Base-by-base conservation (phyloP, 2,888 invertebrate species). In the Nezara viridula region DNA sequence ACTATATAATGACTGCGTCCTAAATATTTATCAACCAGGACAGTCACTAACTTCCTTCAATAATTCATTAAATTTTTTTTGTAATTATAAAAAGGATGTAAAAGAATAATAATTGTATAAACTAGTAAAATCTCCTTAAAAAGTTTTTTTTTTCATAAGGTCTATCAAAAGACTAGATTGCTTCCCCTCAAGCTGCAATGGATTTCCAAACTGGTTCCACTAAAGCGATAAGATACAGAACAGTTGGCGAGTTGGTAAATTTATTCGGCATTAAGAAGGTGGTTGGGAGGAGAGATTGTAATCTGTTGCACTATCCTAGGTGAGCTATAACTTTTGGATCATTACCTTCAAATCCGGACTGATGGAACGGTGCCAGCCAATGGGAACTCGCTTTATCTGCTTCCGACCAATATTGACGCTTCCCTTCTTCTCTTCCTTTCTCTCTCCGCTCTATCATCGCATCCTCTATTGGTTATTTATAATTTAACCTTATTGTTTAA, bases 281-380 rank as follows among this genome's bases (percentile, higher is more conserved):
- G 32, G 81, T 44, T 27, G 4, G 60, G 60, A 24, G 66, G 32
- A 19, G 60, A 77, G 81, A 81, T 81, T n/a, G 44, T 81, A 81
- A 81, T 81, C 81, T 81, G 81, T 81, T 81, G 81, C 81, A 81
- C 81, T 81, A 81, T 81, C 81, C 81, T 81, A 81, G 81, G 44
- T n/a, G n/a, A 44, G 81, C 81, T 16, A 81, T 81, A 44, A 81
- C 44, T 81, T 47, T 40, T 81, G 81, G 81, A 24, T 81, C 81
- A 81, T 81, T 81, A 81, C 81, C 81, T 47, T 81, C 81, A 81
- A 81, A 81, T 44, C 44, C 81, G 81, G 81, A 81, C 81, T 24
- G 81, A 81, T 81, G 81, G 81, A 47, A 81, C 81, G 24, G 44
- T 81, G 81, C 81, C 81, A 81, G 37, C 81, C 44, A n/a, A 40